Conservation (phyloP, 35 echinoderm and acorn worm genomes). For the Anneissia japonica region DNA sequence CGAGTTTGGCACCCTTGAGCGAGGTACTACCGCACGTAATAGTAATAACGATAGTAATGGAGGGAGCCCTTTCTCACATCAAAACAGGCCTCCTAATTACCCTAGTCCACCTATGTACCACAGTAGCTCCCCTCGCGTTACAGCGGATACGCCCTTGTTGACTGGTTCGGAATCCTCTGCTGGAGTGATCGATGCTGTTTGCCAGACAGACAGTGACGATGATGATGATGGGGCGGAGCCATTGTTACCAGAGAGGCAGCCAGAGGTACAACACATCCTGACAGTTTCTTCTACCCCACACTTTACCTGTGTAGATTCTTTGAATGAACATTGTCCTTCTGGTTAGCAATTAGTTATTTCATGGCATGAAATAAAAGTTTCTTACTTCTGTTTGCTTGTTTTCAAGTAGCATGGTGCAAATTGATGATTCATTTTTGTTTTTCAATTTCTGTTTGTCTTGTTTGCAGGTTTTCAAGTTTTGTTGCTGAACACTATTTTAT, state of each 20-base stretch:
- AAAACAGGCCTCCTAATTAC: background rate
- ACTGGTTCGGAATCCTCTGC: background rate
- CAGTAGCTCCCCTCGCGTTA: background rate
- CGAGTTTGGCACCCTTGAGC: background rate
- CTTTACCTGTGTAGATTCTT: background rate
- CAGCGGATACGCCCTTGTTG: background rate
- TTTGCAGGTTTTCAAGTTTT: background rate
- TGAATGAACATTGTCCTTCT: background rate
- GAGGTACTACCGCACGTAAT: background rate
- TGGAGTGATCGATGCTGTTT: background rate
- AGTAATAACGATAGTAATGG: background rate
- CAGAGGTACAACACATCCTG: background rate
- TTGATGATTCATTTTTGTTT: background rate
- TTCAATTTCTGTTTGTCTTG: background rate
- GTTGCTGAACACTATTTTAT: background rate
- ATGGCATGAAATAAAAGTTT: background rate
- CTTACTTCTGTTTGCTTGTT: background rate
- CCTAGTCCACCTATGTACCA: background rate
- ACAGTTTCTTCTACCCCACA: background rate
- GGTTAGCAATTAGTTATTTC: background rate
- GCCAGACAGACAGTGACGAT: slow-evolving; percentile 40
- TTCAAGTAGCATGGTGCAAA: background rate
- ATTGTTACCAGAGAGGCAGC: background rate
- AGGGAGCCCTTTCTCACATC: background rate
- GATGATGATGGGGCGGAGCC: slow-evolving; percentile 16